Base-by-base conservation (phyloP, 2,888 invertebrate genomes). In the Ischnura elegans region DNA sequence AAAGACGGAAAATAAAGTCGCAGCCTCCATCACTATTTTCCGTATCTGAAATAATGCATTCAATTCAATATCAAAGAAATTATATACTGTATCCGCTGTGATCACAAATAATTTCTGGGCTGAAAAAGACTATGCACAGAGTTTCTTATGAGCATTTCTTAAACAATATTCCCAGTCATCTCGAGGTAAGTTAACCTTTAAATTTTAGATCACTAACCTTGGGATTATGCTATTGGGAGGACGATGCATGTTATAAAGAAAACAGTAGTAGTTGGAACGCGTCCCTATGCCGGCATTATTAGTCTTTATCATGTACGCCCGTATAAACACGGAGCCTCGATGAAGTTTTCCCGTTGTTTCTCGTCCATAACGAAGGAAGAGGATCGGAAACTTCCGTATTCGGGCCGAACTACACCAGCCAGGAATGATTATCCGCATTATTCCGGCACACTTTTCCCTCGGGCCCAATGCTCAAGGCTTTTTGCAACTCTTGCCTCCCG, bases 361-460 rank as follows among this genome's bases (percentile, higher is more conserved):
- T 76, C 76, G 76, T 36, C 36, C 36, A 76, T 76, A 36, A 76
- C 76, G 76, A 29, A 76, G 29, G 76, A 76, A 13, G 76, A 76
- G 76, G 36, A 76, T 76, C 36, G 76, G 76, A 76, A 76, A 76
- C 76, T 76, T 76, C 76, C 36, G 76, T 76, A 36, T 76, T 76
- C n/a, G 76, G 76, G 13, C 36, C 13, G 36, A 76, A 76, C 76
- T 10, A 76, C 76, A 76, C 36, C 36, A 76, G 29, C 76, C 36
- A 10, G 76, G 76, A 76, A 76, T 76, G 76, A 76, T 76, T 76
- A 76, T 76, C 76, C 76, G 76, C 76, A 76, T 76, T 76, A 76
- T 76, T 76, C 36, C 76, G 76, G 76, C 76, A 36, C 76, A 76
- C 76, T 76, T 36, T 76, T 76, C 76, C 76, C 76, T 6, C 8